Evolutionary conservation across 2,888 invertebrate genomes (phyloP).

Genomic region (Caenorhabditis drosophilae): DNA sequence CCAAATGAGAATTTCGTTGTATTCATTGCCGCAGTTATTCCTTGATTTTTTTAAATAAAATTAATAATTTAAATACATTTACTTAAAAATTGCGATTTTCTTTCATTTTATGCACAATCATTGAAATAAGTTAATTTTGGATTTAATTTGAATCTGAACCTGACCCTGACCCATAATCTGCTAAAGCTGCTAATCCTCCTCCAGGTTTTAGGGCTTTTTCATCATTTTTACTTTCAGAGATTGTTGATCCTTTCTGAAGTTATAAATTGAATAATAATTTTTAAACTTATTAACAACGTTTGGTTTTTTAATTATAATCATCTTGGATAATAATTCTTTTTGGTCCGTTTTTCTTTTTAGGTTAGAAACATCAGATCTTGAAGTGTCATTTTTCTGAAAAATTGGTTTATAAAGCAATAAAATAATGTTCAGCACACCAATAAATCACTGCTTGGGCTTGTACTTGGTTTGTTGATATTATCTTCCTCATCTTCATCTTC

Average conservation of each 20-base stretch:
- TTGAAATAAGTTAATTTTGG: no score
- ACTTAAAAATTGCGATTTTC: no score
- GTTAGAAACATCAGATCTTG: no score
- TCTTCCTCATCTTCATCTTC: slow-evolving; percentile 40
- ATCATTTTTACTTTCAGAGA: no score
- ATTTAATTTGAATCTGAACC: slow-evolving; percentile 27
- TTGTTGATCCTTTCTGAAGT: no score
- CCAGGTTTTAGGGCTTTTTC: neutral
- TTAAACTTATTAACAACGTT: slow-evolving; percentile 22
- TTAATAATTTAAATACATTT: neutral
- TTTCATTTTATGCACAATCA: no score
- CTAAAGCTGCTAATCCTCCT: slow-evolving; percentile 15
- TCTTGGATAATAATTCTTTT: slow-evolving; percentile 41
- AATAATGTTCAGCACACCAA: slow-evolving; percentile 17
- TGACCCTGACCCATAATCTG: slow-evolving; percentile 26
- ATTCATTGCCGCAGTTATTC: slow-evolving; percentile 30
- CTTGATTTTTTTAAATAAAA: neutral
- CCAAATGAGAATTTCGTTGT: slow-evolving; percentile 23
- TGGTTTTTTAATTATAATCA: slow-evolving; percentile 37
- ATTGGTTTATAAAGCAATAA: no score
- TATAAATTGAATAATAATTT: neutral
- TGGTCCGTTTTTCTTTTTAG: slow-evolving; percentile 36
- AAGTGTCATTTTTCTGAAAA: no score
- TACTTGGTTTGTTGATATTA: neutral
- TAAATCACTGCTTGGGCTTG: neutral